These are phyloP conservation scores for Drosophila simulans DNA, from an alignment of 1,140 invertebrate genomes.

Conservation along the genomic window DNA sequence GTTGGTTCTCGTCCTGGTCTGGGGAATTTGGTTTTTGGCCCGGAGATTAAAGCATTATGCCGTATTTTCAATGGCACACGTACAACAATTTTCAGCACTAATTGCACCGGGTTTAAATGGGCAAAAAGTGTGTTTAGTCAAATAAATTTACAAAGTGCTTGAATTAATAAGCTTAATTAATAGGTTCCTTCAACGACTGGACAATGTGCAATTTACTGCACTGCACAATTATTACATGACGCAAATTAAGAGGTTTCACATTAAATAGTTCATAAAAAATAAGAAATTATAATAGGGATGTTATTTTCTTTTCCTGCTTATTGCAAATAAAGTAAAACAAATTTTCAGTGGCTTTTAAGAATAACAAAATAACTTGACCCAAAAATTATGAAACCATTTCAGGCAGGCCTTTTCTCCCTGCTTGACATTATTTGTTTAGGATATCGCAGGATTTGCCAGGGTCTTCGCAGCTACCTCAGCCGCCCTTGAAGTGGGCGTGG, in stretches of 20 bases:
- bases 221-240: too few species aligned
- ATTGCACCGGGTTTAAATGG: not conserved
- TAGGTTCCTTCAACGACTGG: not conserved
- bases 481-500: constrained; percentile 7
- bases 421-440: constrained; percentile 20
- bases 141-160: not conserved
- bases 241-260: too few species aligned
- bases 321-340: not conserved
- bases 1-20: not conserved
- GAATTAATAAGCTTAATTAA: not conserved
- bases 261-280: too few species aligned
- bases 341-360: not conserved
- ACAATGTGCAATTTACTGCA: too few species aligned
- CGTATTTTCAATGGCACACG: not conserved
- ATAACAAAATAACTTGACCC: not conserved
- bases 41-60: constrained; percentile 1
- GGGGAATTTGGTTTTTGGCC: not conserved
- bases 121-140: not conserved
- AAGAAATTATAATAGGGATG: too few species aligned
- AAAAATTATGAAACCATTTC: constrained; percentile 1
- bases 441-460: constrained; percentile 9
- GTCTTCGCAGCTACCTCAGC: not conserved
- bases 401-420: not conserved
- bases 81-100: not conserved
- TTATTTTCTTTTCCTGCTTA: too few species aligned